These are phyloP conservation scores for Tyria jacobaeae DNA, from an alignment of 2,888 invertebrate genomes.

Conservation along the genomic window DNA sequence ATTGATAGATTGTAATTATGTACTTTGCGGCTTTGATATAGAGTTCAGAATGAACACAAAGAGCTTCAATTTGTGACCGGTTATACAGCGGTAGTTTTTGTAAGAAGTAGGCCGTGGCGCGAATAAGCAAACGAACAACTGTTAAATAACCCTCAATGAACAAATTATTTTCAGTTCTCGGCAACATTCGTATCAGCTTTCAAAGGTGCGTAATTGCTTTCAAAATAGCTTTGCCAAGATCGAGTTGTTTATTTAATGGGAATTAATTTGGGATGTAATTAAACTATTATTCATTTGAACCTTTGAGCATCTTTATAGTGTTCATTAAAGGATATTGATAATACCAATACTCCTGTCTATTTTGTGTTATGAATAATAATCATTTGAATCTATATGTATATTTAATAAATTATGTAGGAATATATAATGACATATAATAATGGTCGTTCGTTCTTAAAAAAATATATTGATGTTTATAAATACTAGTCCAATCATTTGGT, in stretches of 20 bases:
- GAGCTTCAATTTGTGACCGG: constrained; percentile 45
- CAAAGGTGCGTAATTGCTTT: constrained; percentile 48
- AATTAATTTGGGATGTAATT: constrained; percentile 57
- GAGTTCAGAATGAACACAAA: constrained; percentile 45
- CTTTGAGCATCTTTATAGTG: constrained; percentile 35
- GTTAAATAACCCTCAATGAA: constrained; percentile 70
- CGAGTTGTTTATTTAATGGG: constrained; percentile 57
- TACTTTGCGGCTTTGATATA: constrained; percentile 50
- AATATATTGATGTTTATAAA: no score
- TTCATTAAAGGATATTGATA: constrained; percentile 26
- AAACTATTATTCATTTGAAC: constrained; percentile 49
- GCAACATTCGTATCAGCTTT: constrained; percentile 59
- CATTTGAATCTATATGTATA: no score
- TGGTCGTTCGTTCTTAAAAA: not conserved
- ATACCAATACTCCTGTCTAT: not conserved
- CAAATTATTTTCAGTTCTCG: constrained; percentile 66
- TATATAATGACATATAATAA: no score
- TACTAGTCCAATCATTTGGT: no score
- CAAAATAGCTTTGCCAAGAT: constrained; percentile 48
- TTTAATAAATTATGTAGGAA: no score
- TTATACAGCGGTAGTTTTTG: constrained; percentile 54
- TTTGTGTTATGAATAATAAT: not conserved
- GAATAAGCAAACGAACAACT: constrained; percentile 69
- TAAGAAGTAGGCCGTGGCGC: constrained; percentile 56
- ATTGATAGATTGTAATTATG: constrained; percentile 42